Conservation (phyloP, 2,888 invertebrate species). For the Drosophila algonquin region DNA sequence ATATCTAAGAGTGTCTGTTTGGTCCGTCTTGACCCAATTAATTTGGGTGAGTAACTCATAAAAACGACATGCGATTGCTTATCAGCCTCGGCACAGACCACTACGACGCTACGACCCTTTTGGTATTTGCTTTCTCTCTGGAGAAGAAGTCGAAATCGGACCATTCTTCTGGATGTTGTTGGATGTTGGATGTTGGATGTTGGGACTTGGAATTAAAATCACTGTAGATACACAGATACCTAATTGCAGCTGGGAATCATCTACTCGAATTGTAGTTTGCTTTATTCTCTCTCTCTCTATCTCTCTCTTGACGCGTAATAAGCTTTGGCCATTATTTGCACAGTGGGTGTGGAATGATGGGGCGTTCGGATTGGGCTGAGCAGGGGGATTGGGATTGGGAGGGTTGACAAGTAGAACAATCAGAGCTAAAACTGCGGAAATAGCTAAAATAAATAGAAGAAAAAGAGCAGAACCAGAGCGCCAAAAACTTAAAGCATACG, state of each 20-base stretch:
- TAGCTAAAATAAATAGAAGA: constrained; percentile 64
- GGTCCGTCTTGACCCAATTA: constrained; percentile 67
- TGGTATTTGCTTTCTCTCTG: constrained; percentile 57
- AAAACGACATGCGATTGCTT: constrained; percentile 65
- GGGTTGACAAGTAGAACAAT: constrained; percentile 71
- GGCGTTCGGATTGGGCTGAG: constrained; percentile 8
- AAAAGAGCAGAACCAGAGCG: constrained; percentile 23
- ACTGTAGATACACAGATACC: constrained; percentile 7
- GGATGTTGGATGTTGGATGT: not conserved
- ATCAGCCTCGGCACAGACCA: constrained; percentile 26
- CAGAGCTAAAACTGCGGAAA: constrained; percentile 71
- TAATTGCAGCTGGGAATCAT: constrained; percentile 14
- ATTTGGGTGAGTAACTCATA: constrained; percentile 67
- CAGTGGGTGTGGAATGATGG: constrained; percentile 17
- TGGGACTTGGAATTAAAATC: constrained; percentile 13
- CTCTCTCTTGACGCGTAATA: constrained; percentile 7
- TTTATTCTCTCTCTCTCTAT: not conserved
- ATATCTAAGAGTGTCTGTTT: constrained; percentile 1
- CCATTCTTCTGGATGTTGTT: not conserved
- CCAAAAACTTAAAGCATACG: constrained; percentile 42
- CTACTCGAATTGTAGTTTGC: not conserved
- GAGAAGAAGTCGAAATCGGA: not conserved
- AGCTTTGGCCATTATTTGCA: constrained; percentile 47
- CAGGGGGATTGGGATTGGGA: constrained; percentile 19
- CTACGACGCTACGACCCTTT: constrained; percentile 48